Evolutionary conservation across 37 sponge, comb jelly and placozoan genomes (phyloP), one percentile per base, ranked within the genome.

Genomic region (Geodia barretti): DNA sequence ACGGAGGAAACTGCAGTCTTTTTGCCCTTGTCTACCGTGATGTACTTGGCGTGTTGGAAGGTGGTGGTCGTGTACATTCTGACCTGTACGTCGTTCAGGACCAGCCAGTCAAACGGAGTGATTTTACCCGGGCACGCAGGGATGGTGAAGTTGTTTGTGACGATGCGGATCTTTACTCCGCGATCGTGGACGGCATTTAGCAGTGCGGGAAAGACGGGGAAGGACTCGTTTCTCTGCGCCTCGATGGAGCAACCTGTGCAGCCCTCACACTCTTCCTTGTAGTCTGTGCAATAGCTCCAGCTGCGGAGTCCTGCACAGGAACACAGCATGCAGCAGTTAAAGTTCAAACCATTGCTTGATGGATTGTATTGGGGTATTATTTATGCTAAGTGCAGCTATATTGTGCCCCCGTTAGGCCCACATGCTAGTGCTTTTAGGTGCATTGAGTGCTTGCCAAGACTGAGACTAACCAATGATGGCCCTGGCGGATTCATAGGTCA

Each of bases 201-300:
- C 26, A 95, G 83, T 42, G 92, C 92, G 23, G 89, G 79, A 60
- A 95, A 95, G 21, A 95, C 79, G 7, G 95, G 92, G 83, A 95
- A 95, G 1, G 73, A 24, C 73, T 95, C 95, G 41, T 87, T 85
- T 26, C 60, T 47, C 65, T 82, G 78, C 32, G 91, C 76, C 21
- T 43, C 70, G 1, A 91, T 19, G 21, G 76, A 60, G 64, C 95
- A 95, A 0, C 95, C 95, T 24, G 76, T 78, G 43, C 95, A 91
- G 0, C 63, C 73, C 21, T 70, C 82, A 68, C 76, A 75, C 34
- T 69, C 70, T 39, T 28, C 65, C 19, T 43, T 41, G 86, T 47
- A 83, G 3, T 76, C 54, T 0, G 95, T 95, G 72, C 95, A 95
- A 20, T 82, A 54, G 54, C 86, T 82, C 95, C 95, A 95, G 62